Evolutionary conservation across 2,797 vertebrate species (phyloP), one percentile per base, ranked within the genome.

Genomic region (Valencia hispanica): DNA sequence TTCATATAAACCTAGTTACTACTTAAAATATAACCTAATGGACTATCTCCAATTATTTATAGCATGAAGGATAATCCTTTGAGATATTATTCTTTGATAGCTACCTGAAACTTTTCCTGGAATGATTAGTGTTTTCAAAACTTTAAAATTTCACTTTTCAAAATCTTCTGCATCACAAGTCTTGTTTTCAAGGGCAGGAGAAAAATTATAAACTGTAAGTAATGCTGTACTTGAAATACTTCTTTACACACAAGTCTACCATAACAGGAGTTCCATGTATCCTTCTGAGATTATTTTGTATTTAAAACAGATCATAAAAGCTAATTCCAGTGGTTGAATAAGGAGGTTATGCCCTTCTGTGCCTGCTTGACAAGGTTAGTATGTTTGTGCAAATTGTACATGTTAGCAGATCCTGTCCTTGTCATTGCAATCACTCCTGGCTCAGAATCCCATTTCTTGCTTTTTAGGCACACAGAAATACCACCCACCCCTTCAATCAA

Each of bases 341-440:
- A 76, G 39, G 73, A 78, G 80, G 66, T 75, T 27, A 15, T 17
- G 36, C 69, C 63, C 72, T 36, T 65, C 15, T 18, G 39, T 72
- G 48, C 17, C 45, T 63, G 51, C 53, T 74, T 74, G 55, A 78
- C 17, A 50, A 12, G 20, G 18, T 39, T 32, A 70, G 15, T 59
- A n/a, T 70, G 71, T 63, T 22, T 57, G 45, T 53, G 17, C 20
- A 72, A 25, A 43, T 81, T 32, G 80, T 74, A 68, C 79, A 80
- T 72, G 85, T 78, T 48, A 83, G 66, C 12, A 55, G 51, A 43
- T 75, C 75, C 74, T 81, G 65, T 63, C 80, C 70, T 79, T 74
- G 74, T 86, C 39, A 53, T 68, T 68, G 41, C 76, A 80, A 82
- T 89, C 73, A 73, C 73, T 79, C 66, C 68, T 70, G 41, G 76